Percentiles rank a stretch among this genome's conserved stretches.
These are phyloP conservation scores for Sycon ciliatum DNA, from an alignment of 37 sponge, comb jelly and placozoan genomes.

Conservation along the genomic window DNA sequence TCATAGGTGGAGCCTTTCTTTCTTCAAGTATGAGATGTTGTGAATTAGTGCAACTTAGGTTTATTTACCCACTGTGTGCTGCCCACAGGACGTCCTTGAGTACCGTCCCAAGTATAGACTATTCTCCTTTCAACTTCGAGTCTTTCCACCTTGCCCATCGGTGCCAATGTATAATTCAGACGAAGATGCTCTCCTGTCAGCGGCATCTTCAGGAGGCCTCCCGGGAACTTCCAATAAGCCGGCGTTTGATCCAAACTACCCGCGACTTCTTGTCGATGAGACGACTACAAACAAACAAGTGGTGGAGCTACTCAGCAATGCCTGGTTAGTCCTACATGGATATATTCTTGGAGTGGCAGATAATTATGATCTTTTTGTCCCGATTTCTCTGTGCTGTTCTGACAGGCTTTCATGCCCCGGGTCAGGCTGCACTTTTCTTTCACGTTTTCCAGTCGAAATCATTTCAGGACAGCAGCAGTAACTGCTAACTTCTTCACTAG, in stretches of 20 bases:
- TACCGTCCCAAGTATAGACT: constrained; percentile 74
- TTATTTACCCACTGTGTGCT: neutral
- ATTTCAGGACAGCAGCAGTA: too few relatives aligned
- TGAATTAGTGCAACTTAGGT: neutral
- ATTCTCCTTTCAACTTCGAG: constrained; percentile 58
- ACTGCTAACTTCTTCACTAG: too few relatives aligned
- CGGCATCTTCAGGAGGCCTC: constrained; percentile 28
- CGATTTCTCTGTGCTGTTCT: too few relatives aligned
- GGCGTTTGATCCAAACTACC: constrained; percentile 26
- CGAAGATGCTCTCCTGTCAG: too few relatives aligned
- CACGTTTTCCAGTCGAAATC: too few relatives aligned
- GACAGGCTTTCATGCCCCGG: too few relatives aligned
- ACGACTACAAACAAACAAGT: constrained; percentile 51
- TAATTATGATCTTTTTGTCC: too few relatives aligned
- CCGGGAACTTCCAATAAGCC: constrained; percentile 20
- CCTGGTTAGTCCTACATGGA: constrained; percentile 54
- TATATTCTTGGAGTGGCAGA: too few relatives aligned
- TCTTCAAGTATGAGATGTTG: neutral
- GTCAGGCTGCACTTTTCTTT: too few relatives aligned
- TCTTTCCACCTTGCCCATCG: neutral
- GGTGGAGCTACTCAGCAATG: constrained; percentile 46
- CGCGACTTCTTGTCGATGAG: constrained; percentile 60
- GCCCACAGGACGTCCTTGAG: constrained; percentile 63
- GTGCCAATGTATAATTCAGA: too few relatives aligned
- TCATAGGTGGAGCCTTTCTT: too few relatives aligned